Conservation (phyloP, 2,113 vertebrate genomes). For the Arenaria interpres region DNA sequence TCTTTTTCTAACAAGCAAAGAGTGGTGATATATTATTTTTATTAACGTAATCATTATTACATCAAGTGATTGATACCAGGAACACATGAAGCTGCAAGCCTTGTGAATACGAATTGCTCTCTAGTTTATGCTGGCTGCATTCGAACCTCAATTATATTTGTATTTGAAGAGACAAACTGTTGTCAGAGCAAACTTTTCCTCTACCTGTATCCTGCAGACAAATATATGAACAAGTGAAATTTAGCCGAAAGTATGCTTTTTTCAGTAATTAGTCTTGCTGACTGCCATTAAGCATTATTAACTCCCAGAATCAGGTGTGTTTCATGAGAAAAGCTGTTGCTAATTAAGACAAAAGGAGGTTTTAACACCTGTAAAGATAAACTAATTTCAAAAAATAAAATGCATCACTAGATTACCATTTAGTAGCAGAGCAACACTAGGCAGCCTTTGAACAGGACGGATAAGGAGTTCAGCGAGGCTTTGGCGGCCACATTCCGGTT, state of each 20-base stretch:
- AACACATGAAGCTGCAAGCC: not conserved
- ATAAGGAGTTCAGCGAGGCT: slow-evolving; percentile 94
- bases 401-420: slow-evolving; percentile 80
- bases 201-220: not conserved
- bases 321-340: not conserved
- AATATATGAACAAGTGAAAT: not conserved
- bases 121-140: not conserved
- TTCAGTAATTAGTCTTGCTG: not conserved
- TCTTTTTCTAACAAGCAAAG: not conserved
- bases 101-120: not conserved
- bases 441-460: slow-evolving; percentile 94
- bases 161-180: not conserved
- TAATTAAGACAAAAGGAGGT: not conserved
- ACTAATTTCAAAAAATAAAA: not conserved
- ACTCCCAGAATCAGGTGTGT: not conserved
- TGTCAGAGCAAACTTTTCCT: not conserved
- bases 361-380: not conserved
- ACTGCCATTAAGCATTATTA: not conserved
- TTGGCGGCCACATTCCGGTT: slow-evolving; percentile 95
- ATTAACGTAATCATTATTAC: not conserved
- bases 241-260: not conserved
- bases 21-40: not conserved
- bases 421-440: slow-evolving; percentile 91
- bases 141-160: not conserved
- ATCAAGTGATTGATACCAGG: not conserved